Base-by-base conservation (phyloP, 1,140 invertebrate genomes). In the Drosophila nigrodunni region DNA sequence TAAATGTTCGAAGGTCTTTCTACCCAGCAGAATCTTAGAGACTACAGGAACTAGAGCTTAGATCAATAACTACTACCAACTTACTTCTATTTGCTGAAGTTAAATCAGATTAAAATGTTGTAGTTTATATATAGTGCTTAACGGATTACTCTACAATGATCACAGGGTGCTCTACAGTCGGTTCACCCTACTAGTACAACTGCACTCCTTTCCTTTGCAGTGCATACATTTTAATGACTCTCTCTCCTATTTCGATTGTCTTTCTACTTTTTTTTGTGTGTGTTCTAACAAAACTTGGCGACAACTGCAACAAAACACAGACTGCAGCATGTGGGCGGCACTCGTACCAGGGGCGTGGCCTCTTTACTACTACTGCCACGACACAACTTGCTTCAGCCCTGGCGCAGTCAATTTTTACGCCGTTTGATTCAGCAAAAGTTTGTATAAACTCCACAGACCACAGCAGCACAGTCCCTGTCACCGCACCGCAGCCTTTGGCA, bases 221-320 rank as follows among this genome's bases (percentile, higher is more conserved):
- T 81, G 85, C 78, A 80, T 78, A 85, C 49, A 89, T 88, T 88
- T 89, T 88, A 88, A 88, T 88, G 85, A 88, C 85, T 78, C 85
- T 55, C 35, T 39, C 54, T 89, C 80, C 74, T 65, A 89, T 70
- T 88, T 74, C 83, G 68, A 89, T 83, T 88, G 83, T 88, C 85
- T 76, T 69, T 11, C 10, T 15, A 11, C 60, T 80, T 44, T 35
- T 37, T 8, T 55, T 70, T 54, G 15, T 77, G 37, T 41, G 61
- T 35, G 52, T 13, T 34, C 62, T 11, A 57, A 47, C 39, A 25
- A 44, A 79, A 80, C 52, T 60, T 72, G 59, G 67, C 61, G 58
- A 69, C 62, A 71, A 71, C 68, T 71, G 68, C 58, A 68, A 76
- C 62, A 65, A 50, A 60, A 72, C 43, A 73, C 43, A 73, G 62